phyloP scores from a whole-genome alignment of 2,797 vertebrate species.

The Ciconia nigra region DNA sequence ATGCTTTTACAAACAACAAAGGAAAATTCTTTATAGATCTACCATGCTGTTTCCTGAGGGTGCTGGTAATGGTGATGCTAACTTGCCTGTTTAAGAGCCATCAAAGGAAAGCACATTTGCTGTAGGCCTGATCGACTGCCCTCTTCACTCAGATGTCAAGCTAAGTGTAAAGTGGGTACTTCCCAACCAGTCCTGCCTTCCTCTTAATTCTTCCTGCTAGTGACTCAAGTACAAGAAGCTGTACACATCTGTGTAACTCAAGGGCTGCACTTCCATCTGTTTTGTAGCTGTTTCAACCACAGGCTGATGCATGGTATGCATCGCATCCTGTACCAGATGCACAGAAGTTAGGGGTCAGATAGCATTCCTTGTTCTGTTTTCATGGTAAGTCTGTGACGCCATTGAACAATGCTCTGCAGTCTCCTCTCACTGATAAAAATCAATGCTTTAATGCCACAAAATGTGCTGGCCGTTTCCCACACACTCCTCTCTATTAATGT shows the following conservation, averaged over 20 bases:
- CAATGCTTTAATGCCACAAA: not conserved
- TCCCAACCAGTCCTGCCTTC: not conserved
- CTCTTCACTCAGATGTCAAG: not conserved
- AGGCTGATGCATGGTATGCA: not conserved
- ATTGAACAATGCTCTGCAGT: not conserved
- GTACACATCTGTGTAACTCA: not conserved
- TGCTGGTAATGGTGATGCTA: not conserved
- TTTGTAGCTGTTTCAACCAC: not conserved
- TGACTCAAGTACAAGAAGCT: not conserved
- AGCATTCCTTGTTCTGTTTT: not conserved
- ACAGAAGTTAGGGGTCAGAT: not conserved
- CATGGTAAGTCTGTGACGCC: not conserved
- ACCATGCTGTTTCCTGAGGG: not conserved
- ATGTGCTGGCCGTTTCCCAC: not conserved
- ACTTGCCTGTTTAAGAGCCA: not conserved
- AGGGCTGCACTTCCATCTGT: not conserved
- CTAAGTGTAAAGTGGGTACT: not conserved
- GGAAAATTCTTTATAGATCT: not conserved
- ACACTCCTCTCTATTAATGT: not conserved
- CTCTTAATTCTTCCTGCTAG: not conserved
- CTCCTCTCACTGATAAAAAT: not conserved
- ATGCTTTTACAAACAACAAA: not conserved
- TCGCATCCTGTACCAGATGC: not conserved
- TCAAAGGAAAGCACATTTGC: not conserved
- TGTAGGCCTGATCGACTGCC: not conserved